Percentiles rank a stretch among this genome's conserved stretches.
phyloP scores from a whole-genome alignment of 2,888 invertebrate species.

The Zeuzera pyrina region DNA sequence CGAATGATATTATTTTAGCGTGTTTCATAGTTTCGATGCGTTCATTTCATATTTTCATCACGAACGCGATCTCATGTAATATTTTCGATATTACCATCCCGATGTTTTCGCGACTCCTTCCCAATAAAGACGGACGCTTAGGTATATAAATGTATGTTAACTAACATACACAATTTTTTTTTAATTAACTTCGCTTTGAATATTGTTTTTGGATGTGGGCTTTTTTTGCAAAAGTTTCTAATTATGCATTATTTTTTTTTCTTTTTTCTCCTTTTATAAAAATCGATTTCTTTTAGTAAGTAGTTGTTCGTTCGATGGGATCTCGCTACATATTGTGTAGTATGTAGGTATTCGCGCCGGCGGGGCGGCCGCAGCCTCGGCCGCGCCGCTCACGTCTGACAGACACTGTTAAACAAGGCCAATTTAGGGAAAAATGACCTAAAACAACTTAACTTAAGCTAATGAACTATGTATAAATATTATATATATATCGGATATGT shows the following conservation, averaged over 20 bases:
- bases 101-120: conserved; percentile 24
- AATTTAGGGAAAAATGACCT: conserved; percentile 66
- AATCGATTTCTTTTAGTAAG: conserved; percentile 62
- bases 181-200: conserved; percentile 47
- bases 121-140: conserved; percentile 8
- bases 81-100: conserved; percentile 27
- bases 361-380: conserved; percentile 21
- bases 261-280: conserved; percentile 28
- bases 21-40: conserved; percentile 8
- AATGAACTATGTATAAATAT: conserved; percentile 71
- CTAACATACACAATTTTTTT: conserved; percentile 5
- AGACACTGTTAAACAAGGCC: conserved; percentile 64
- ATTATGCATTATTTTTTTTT: conserved; percentile 28
- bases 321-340: conserved; percentile 26
- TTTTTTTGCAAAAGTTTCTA: conserved; percentile 44
- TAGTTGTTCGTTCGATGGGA: conserved; percentile 21
- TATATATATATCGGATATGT: conserved; percentile 73
- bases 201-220: conserved; percentile 62
- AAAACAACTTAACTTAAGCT: conserved; percentile 72
- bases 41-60: conserved; percentile 16
- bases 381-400: conserved; percentile 49
- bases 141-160: conserved; percentile 8
- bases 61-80: conserved; percentile 8
- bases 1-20: too few relatives aligned
- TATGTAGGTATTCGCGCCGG: conserved; percentile 14